These are phyloP conservation scores for Seriola dumerili DNA, from an alignment of 2,113 vertebrate genomes.

Conservation along the genomic window DNA sequence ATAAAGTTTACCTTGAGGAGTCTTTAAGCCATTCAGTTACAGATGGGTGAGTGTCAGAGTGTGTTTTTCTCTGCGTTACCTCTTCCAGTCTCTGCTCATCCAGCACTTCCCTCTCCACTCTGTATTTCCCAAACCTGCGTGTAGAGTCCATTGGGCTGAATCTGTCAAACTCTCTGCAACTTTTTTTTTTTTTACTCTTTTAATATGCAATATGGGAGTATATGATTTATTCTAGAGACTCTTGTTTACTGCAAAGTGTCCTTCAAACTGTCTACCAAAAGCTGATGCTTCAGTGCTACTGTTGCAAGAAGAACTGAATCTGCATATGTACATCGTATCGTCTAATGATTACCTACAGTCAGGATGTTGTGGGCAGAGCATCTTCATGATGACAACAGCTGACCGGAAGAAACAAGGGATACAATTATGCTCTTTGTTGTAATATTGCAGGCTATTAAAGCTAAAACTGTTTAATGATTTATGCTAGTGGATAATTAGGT, in stretches of 20 bases:
- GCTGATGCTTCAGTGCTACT: neutral
- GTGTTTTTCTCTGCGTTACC: conserved; percentile 79
- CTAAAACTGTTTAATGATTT: too few species aligned
- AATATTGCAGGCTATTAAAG: too few species aligned
- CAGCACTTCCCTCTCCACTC: conserved; percentile 81
- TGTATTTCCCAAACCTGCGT: conserved; percentile 65
- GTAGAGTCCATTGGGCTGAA: conserved; percentile 60
- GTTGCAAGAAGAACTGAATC: neutral
- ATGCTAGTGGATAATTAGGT: too few species aligned
- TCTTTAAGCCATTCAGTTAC: conserved; percentile 71
- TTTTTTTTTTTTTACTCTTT: neutral
- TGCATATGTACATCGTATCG: conserved; percentile 32
- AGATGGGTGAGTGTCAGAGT: conserved; percentile 49
- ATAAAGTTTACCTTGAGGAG: conserved; percentile 74
- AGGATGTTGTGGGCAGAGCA: conserved; percentile 51
- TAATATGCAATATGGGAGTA: neutral
- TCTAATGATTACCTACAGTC: conserved; percentile 75
- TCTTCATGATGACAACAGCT: neutral
- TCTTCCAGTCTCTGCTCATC: conserved; percentile 90
- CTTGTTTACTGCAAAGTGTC: neutral
- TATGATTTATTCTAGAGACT: neutral
- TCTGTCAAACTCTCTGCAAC: conserved; percentile 7
- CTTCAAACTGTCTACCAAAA: neutral
- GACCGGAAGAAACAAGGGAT: conserved; percentile 8
- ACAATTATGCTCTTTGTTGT: conserved; percentile 1